phyloP scores from a whole-genome alignment of 1,140 invertebrate species.

The Drosophila ironensis region DNA sequence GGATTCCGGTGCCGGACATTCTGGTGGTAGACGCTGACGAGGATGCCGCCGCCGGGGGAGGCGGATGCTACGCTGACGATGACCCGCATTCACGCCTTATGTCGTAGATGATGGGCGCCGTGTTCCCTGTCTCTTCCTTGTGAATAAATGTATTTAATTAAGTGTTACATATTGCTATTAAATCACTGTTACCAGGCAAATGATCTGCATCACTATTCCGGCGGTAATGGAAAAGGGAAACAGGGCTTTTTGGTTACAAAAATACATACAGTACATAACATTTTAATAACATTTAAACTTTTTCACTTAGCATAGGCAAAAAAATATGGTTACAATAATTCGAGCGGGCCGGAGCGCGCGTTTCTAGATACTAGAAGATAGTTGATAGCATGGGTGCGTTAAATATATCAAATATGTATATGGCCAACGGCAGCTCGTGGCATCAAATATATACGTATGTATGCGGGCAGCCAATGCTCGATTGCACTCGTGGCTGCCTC shows the following conservation, averaged over 20 bases:
- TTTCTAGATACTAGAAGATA: constrained; percentile 70
- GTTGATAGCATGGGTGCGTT: no score
- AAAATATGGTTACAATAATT: no score
- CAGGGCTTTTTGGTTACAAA: not conserved
- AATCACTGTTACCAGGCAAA: no score
- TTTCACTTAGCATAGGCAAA: constrained; percentile 15
- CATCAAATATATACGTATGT: not conserved
- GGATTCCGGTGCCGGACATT: constrained; percentile 21
- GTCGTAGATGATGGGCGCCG: constrained; percentile 41
- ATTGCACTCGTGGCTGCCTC: no score
- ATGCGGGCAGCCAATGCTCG: no score
- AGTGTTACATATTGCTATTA: no score
- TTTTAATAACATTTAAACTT: constrained; percentile 28
- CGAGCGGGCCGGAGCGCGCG: no score
- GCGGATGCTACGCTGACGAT: constrained; percentile 45
- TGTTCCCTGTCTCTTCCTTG: not conserved
- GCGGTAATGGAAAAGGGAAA: no score
- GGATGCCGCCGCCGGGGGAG: constrained; percentile 30
- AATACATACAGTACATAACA: constrained; percentile 14
- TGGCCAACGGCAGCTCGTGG: no score
- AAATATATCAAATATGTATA: no score
- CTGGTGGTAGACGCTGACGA: constrained; percentile 43
- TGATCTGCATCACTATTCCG: no score
- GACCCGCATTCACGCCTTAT: constrained; percentile 66
- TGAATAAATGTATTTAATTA: not conserved